Percentiles rank a stretch among this genome's conserved stretches.
Conservation (phyloP, 2,888 invertebrate genomes). For the Chrysina gloriosa region DNA sequence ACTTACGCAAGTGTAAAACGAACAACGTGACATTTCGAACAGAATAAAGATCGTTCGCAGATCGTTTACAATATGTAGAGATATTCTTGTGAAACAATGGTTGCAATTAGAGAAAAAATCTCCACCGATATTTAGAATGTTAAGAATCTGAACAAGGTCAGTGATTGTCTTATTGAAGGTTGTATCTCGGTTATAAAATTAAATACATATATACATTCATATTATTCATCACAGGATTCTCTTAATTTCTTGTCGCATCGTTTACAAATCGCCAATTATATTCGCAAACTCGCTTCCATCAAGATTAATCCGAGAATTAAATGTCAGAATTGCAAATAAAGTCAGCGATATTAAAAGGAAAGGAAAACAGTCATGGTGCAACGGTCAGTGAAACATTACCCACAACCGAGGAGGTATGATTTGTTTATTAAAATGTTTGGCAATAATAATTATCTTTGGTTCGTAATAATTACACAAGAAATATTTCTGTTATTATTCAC, state of each 20-base stretch:
- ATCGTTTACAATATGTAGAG: background rate
- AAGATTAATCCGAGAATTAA: too few species aligned
- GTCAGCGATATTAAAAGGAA: background rate
- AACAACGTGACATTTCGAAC: background rate
- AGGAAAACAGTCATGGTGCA: background rate
- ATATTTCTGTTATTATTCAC: conserved; percentile 3
- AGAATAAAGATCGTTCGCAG: too few species aligned
- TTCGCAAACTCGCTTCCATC: background rate
- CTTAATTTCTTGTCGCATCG: background rate
- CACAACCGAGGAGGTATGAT: background rate
- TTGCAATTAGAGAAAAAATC: background rate
- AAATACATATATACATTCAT: conserved; percentile 20
- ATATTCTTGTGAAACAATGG: background rate
- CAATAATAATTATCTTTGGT: conserved; percentile 20
- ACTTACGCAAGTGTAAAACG: background rate
- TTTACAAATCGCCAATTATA: background rate
- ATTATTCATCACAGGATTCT: background rate
- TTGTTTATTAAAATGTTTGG: conserved; percentile 6
- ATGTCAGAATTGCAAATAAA: conserved; percentile 7
- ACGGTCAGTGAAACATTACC: background rate
- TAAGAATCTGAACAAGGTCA: conserved; percentile 30
- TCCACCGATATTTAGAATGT: background rate
- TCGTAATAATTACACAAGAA: conserved; percentile 12
- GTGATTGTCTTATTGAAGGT: conserved; percentile 35
- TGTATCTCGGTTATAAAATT: conserved; percentile 16